phyloP scores from a whole-genome alignment of 2,888 invertebrate genomes.

The Cheilosia vulpina region DNA sequence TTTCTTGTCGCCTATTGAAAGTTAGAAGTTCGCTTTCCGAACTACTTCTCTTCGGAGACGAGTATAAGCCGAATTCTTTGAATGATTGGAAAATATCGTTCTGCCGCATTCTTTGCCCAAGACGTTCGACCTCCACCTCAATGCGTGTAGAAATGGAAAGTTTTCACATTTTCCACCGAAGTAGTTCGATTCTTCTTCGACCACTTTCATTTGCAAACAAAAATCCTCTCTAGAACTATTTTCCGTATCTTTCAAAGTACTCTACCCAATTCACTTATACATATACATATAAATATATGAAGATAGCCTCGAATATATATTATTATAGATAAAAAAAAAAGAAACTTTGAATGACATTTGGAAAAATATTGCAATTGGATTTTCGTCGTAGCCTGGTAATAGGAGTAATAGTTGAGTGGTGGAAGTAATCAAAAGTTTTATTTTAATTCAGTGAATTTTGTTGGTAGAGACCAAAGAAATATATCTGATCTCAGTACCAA shows the following conservation, averaged over 20 bases:
- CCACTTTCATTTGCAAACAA: constrained; percentile 55
- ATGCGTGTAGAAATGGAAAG: constrained; percentile 34
- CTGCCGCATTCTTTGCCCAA: constrained; percentile 16
- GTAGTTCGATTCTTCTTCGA: constrained; percentile 52
- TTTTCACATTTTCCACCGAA: constrained; percentile 40
- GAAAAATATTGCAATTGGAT: constrained; percentile 54
- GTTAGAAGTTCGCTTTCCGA: constrained; percentile 41
- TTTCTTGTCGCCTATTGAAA: constrained; percentile 49
- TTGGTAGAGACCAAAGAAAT: neutral
- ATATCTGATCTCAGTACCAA: neutral
- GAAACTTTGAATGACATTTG: constrained; percentile 56
- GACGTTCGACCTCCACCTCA: constrained; percentile 39
- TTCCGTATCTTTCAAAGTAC: constrained; percentile 1
- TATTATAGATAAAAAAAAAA: constrained; percentile 51
- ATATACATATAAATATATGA: neutral
- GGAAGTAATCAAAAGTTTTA: constrained; percentile 62
- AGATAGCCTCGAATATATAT: constrained; percentile 9
- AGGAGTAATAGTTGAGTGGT: constrained; percentile 35
- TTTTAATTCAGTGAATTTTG: constrained; percentile 38
- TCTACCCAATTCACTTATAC: neutral
- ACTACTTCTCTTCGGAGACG: constrained; percentile 7
- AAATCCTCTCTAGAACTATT: constrained; percentile 36
- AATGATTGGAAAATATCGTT: constrained; percentile 20
- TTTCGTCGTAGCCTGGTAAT: constrained; percentile 32
- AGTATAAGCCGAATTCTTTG: constrained; percentile 21